Conservation (phyloP, 92 coral and sea anemone species). For the Micromussa lordhowensis region DNA sequence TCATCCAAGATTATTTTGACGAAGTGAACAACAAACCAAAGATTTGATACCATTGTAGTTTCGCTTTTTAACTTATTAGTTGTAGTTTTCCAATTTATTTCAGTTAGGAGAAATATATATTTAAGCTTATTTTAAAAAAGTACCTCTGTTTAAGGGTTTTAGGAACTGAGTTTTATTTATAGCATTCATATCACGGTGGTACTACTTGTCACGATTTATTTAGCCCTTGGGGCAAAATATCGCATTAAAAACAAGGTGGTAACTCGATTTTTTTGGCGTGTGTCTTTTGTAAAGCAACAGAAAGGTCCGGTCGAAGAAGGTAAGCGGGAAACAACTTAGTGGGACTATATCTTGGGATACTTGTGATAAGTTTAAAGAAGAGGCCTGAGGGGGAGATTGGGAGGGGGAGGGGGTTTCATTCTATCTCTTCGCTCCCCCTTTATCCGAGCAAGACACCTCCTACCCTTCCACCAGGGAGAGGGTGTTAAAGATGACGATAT, state of each 20-base stretch:
- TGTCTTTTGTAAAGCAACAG: not conserved
- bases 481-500: too few relatives aligned
- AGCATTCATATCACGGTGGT: constrained; percentile 5
- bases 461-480: not conserved
- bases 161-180: constrained; percentile 33
- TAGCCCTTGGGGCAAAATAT: constrained; percentile 17
- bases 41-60: not conserved
- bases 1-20: constrained; percentile 12
- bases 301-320: not conserved
- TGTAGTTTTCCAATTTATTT: not conserved
- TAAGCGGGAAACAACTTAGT: not conserved
- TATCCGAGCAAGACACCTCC: not conserved
- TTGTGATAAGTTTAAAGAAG: not conserved
- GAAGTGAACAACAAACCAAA: constrained; percentile 1
- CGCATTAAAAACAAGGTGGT: constrained; percentile 6
- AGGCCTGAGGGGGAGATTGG: not conserved
- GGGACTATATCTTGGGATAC: not conserved
- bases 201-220: constrained; percentile 10
- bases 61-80: constrained; percentile 35
- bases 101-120: constrained; percentile 22
- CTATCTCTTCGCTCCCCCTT: too few relatives aligned
- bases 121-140: constrained; percentile 31
- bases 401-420: too few relatives aligned
- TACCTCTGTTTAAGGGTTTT: constrained; percentile 23
- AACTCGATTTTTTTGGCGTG: not conserved